Evolutionary conservation across 2,888 invertebrate species (phyloP).

Genomic region (Pristionchus arcanus): DNA sequence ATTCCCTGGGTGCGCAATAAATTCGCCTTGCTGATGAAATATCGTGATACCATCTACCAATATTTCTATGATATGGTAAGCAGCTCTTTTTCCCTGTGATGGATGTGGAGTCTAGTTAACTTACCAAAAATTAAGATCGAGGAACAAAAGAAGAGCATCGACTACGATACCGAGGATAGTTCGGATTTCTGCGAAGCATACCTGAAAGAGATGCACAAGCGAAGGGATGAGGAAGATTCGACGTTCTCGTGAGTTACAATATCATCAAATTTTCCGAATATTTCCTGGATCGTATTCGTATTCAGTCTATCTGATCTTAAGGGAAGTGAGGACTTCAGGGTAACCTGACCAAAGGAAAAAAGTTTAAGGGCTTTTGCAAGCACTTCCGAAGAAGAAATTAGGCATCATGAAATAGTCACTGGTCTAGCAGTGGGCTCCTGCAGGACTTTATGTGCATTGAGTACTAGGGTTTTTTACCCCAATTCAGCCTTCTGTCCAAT

Average conservation of each 20-base stretch:
- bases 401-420: too few relatives aligned
- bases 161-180: slow-evolving; percentile 19
- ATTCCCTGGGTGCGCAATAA: slow-evolving; percentile 6
- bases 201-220: slow-evolving; percentile 54
- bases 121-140: slow-evolving; percentile 8
- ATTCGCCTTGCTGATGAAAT: not conserved
- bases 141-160: not conserved
- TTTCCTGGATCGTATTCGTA: too few relatives aligned
- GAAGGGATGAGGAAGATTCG: not conserved
- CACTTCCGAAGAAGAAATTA: too few relatives aligned
- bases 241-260: not conserved
- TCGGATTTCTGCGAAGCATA: slow-evolving; percentile 53
- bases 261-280: not conserved
- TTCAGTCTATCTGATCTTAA: too few relatives aligned
- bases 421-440: too few relatives aligned
- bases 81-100: not conserved
- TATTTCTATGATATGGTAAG: slow-evolving; percentile 40
- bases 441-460: too few relatives aligned
- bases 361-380: too few relatives aligned
- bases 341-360: too few relatives aligned
- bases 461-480: too few relatives aligned
- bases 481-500: too few relatives aligned
- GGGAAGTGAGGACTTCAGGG: too few relatives aligned
- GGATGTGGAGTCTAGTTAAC: not conserved
- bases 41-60: not conserved